Conservation (phyloP, 2,113 vertebrate genomes). For the Garra rufa region DNA sequence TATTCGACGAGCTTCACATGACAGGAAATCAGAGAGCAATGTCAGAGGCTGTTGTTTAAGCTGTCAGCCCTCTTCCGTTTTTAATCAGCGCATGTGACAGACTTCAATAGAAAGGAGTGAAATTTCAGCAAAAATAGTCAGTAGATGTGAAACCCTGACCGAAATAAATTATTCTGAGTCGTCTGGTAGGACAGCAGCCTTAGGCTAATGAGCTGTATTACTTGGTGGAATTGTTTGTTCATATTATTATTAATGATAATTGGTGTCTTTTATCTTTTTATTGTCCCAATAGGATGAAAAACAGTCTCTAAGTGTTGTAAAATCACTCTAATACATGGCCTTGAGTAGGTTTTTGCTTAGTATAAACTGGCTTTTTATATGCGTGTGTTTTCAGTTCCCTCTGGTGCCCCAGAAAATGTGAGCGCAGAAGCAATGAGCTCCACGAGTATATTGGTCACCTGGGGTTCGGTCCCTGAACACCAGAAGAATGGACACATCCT, state of each 20-base stretch:
- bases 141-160: not conserved
- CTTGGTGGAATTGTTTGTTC: not conserved
- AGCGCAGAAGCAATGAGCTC: slow-evolving; percentile 91
- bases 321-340: slow-evolving; percentile 4
- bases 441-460: slow-evolving; percentile 88
- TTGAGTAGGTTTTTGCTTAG: not conserved
- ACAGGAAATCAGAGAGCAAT: not conserved
- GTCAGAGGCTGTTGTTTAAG: slow-evolving; percentile 19
- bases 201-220: not conserved
- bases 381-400: slow-evolving; percentile 81
- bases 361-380: slow-evolving; percentile 51
- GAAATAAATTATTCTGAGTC: not conserved
- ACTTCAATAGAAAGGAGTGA: not conserved
- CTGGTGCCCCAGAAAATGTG: slow-evolving; percentile 87
- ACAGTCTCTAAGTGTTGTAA: not conserved
- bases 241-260: not conserved
- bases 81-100: slow-evolving; percentile 6
- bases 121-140: not conserved
- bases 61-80: not conserved
- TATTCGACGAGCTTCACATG: not conserved
- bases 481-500: slow-evolving; percentile 91
- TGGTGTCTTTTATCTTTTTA: not conserved
- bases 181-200: not conserved
- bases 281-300: not conserved
- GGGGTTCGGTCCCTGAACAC: slow-evolving; percentile 82